Conservation (phyloP, 1,140 invertebrate genomes). For the Magallana angulata region DNA sequence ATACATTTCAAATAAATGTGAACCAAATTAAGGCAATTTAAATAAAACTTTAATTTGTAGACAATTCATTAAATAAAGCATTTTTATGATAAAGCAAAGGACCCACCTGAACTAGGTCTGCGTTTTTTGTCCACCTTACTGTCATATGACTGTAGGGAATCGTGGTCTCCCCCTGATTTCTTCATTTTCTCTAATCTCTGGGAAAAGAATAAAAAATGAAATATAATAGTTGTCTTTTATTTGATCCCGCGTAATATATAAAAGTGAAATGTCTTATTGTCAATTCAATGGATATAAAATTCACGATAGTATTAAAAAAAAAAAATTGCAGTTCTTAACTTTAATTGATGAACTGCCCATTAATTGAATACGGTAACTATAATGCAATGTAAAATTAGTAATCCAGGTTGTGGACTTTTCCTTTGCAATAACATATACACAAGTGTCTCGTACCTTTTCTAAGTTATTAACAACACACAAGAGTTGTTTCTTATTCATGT, state of each 20-base stretch:
- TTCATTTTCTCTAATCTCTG: constrained; percentile 66
- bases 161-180: constrained; percentile 52
- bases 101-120: constrained; percentile 17
- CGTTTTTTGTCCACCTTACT: background rate
- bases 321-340: no score
- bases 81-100: background rate
- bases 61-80: no score
- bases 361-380: no score
- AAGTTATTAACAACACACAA: constrained; percentile 64
- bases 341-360: no score
- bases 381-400: no score
- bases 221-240: background rate
- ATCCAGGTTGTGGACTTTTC: no score
- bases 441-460: constrained; percentile 62
- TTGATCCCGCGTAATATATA: no score
- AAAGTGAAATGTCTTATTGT: no score
- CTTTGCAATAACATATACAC: no score
- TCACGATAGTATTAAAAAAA: no score
- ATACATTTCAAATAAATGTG: background rate
- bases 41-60: no score
- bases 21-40: background rate
- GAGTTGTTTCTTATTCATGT: constrained; percentile 76
- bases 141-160: constrained; percentile 1
- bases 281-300: no score
- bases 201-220: constrained; percentile 30